Evolutionary conservation across 2,113 vertebrate genomes (phyloP), one percentile per base, ranked within the genome.

Genomic region (Pholis gunnellus): DNA sequence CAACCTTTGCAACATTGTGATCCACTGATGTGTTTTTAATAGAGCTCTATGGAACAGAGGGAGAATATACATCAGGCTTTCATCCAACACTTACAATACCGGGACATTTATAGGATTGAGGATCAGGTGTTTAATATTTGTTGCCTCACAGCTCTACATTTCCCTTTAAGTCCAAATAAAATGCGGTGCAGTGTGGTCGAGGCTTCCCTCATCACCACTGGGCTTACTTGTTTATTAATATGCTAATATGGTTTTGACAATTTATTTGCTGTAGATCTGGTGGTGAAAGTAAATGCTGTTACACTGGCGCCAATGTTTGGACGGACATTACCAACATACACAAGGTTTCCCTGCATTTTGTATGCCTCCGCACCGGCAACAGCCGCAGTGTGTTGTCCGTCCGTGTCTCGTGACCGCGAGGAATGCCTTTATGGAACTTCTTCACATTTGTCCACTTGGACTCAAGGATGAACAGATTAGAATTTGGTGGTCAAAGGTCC

Each of bases 11-110:
- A 27, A 36, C 44, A 40, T 31, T 57, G 22, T 50, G 29, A 31
- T 64, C 68, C 54, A 60, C 0, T 48, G 50, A 31, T 56, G 25
- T 56, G 27, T 22, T 82, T 60, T 70, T 48, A 52, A 71, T 46
- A n/a, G 54, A 56, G 54, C 54, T 56, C n/a, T 54, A 2, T 38
- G 61, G 63, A 38, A 64, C 61, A n/a, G 36, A n/a, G 36, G 17
- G 22, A 38, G 60, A 38, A n/a, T 29, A 60, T 10, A 38, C 11
- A 38, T 38, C 34, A 63, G 31, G 34, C 60, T 56, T 56, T 56
- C 22, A 56, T 56, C 25, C n/a, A 25, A 50, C 22, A 46, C 44
- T 4, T 46, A 15, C 44, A 46, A 4, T 46, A 20, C 48, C 22
- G 18, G 48, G 18, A 1, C 6, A 22, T 50, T 7, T 54, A n/a